These are phyloP conservation scores for Drosophila tani DNA, from an alignment of 1,140 invertebrate species.

Conservation along the genomic window DNA sequence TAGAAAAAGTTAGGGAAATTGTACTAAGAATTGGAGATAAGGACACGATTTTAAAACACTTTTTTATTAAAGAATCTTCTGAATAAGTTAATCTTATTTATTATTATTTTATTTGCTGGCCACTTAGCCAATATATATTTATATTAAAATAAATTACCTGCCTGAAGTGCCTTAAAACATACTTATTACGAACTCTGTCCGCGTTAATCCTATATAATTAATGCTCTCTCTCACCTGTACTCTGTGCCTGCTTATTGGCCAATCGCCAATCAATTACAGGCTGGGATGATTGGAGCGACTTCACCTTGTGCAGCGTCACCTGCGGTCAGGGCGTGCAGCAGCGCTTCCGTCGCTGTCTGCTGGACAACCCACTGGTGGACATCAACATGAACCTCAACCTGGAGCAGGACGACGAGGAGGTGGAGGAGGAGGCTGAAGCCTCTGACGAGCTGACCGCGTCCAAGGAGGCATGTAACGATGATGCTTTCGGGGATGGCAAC, in stretches of 20 bases:
- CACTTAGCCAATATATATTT: background rate
- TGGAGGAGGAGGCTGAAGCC: conserved; percentile 33
- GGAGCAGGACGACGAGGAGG: conserved; percentile 55
- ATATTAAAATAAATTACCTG: background rate
- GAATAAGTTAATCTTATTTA: background rate
- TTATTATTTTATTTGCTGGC: background rate
- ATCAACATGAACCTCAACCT: conserved; percentile 81
- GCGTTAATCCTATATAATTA: conserved; percentile 1
- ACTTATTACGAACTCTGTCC: background rate
- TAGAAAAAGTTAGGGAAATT: background rate
- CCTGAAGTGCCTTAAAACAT: background rate
- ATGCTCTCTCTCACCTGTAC: background rate
- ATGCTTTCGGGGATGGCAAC: conserved; percentile 55
- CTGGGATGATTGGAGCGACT: conserved; percentile 87
- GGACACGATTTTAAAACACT: background rate
- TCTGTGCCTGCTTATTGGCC: background rate
- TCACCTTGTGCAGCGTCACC: conserved; percentile 87
- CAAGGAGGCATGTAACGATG: conserved; percentile 67
- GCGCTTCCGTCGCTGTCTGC: conserved; percentile 86
- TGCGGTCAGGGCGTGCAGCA: conserved; percentile 87
- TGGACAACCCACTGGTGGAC: conserved; percentile 82
- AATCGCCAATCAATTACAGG: conserved; percentile 58
- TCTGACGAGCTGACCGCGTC: conserved; percentile 23
- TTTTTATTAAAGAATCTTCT: too few species aligned
- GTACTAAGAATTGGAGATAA: background rate